Conservation (phyloP, 1,140 invertebrate species). For the Dreissena rostriformis region DNA sequence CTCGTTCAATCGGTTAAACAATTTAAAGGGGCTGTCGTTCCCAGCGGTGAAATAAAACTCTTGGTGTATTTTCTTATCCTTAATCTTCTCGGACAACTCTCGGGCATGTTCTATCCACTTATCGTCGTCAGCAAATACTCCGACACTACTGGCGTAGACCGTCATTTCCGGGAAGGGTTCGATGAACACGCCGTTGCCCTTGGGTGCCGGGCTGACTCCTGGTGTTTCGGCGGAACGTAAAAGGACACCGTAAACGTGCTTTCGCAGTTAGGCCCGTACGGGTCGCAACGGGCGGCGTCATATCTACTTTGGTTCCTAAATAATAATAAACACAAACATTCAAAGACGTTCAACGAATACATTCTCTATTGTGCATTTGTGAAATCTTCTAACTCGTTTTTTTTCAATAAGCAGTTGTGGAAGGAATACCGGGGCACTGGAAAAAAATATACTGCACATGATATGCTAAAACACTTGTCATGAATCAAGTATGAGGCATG, state of each 20-base stretch:
- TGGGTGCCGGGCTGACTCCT: constrained; percentile 76
- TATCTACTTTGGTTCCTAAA: constrained; percentile 77
- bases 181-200: constrained; percentile 74
- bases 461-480: too few species aligned
- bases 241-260: constrained; percentile 80
- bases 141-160: constrained; percentile 71
- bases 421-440: too few species aligned
- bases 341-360: too few species aligned
- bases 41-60: constrained; percentile 71
- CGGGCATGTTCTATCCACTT: constrained; percentile 64
- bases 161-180: constrained; percentile 72
- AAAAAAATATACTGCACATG: too few species aligned
- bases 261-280: constrained; percentile 77
- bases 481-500: too few species aligned
- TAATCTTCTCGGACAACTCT: constrained; percentile 59
- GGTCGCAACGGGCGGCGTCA: constrained; percentile 80
- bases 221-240: constrained; percentile 73
- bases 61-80: constrained; percentile 54
- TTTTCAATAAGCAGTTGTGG: too few species aligned
- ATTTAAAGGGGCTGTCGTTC: constrained; percentile 74
- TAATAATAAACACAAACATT: constrained; percentile 6
- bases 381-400: too few species aligned
- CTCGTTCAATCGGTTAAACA: constrained; percentile 72
- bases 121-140: constrained; percentile 71
- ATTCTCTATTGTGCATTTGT: too few species aligned